Percentiles rank a stretch among this genome's conserved stretches.
phyloP scores from a whole-genome alignment of 2,113 vertebrate genomes.

The Chaenogobius annularis region DNA sequence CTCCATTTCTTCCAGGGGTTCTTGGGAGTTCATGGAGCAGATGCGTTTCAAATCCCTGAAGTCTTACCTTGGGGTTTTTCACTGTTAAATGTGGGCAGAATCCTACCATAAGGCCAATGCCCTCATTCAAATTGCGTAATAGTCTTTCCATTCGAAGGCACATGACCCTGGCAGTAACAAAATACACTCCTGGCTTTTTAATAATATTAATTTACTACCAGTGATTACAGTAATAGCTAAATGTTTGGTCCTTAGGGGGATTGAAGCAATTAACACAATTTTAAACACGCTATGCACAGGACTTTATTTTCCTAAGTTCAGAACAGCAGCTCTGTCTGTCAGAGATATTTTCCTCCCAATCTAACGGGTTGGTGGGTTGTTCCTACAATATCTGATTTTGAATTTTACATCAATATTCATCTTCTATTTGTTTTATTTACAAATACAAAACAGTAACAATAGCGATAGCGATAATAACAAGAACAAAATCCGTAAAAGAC shows the following conservation, averaged over 20 bases:
- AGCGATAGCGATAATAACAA: too few species aligned
- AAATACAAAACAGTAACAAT: too few species aligned
- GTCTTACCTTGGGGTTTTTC: constrained; percentile 16
- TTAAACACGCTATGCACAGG: background rate
- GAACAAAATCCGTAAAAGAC: too few species aligned
- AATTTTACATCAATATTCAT: too few species aligned
- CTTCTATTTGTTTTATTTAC: too few species aligned
- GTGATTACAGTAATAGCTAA: background rate
- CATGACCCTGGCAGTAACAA: background rate
- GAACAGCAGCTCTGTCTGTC: too few species aligned
- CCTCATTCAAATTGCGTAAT: constrained; percentile 16
- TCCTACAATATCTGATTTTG: too few species aligned
- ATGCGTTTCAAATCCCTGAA: constrained; percentile 28
- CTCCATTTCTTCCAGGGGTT: constrained; percentile 25
- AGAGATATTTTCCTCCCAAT: too few species aligned
- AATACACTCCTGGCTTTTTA: background rate
- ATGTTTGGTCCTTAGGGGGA: background rate
- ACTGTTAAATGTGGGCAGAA: constrained; percentile 16
- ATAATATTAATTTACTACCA: background rate
- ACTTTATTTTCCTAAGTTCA: background rate
- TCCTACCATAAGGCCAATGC: background rate
- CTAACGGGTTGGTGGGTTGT: too few species aligned
- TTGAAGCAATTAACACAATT: background rate
- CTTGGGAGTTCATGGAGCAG: constrained; percentile 20
- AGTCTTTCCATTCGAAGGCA: background rate